phyloP scores from a whole-genome alignment of 2,888 invertebrate genomes.

The Parelbella ahira region DNA sequence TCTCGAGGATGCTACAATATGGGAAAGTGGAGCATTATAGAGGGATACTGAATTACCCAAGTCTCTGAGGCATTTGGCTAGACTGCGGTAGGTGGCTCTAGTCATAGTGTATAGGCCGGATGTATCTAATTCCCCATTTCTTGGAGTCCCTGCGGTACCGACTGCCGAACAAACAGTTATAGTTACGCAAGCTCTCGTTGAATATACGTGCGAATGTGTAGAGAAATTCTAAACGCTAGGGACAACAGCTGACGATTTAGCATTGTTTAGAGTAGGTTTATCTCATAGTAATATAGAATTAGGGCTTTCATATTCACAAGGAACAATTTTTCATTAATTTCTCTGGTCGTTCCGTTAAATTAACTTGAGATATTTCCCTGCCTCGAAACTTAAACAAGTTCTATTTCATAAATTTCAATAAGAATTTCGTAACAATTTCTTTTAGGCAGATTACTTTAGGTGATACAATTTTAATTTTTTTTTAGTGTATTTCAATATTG shows the following conservation, averaged over 20 bases:
- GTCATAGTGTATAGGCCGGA: conserved; percentile 42
- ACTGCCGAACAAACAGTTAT: conserved; percentile 36
- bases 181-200: conserved; percentile 10
- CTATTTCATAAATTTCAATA: no score
- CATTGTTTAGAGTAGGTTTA: neutral
- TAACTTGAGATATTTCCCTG: no score
- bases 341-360: no score
- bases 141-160: conserved; percentile 36
- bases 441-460: no score
- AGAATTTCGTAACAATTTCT: no score
- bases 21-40: conserved; percentile 58
- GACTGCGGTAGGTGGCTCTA: conserved; percentile 49
- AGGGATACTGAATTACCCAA: conserved; percentile 40
- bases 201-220: conserved; percentile 20
- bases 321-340: no score
- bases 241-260: conserved; percentile 3
- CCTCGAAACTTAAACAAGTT: no score
- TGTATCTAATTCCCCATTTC: conserved; percentile 42
- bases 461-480: no score
- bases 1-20: conserved; percentile 48
- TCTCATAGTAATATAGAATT: no score
- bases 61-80: conserved; percentile 47
- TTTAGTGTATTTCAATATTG: no score
- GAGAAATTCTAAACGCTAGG: conserved; percentile 28
- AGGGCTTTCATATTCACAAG: no score